Evolutionary conservation across 2,113 vertebrate genomes (phyloP), one percentile per base, ranked within the genome.

Genomic region (Cinclus mexicanus): DNA sequence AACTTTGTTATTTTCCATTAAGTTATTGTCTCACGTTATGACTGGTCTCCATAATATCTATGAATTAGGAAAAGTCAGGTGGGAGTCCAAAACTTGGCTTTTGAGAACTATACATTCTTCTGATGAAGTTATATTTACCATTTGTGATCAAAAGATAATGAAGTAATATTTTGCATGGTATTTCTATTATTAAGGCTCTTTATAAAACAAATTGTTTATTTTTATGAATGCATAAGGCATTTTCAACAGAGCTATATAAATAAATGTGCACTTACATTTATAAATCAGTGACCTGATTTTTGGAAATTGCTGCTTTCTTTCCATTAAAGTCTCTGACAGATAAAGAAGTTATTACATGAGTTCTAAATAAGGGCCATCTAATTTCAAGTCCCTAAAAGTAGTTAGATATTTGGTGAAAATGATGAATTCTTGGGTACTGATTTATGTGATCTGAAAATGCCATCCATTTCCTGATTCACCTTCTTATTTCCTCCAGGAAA

Each of bases 391-490:
- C 10, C 65, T 87, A 41, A 71, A 88, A 76, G 56, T 31, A 42
- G 83, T 15, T 46, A 42, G 26, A 22, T 61, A 17, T 41, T 83
- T 68, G 98, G 98, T 98, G 98, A 97, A 98, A 94, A 96, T 98
- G 98, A 98, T 98, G 98, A 98, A 61, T 94, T 91, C 52, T 94
- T 31, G 96, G 97, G 90, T 95, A 79, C 97, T 98, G 98, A 98
- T 97, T 97, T 89, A 93, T 97, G 75, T 98, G 98, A 98, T 83
- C 89, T 89, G 97, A 98, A 97, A 98, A 98, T 83, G 98, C 97
- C 98, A 98, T 98, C 98, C 98, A 98, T 98, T 98, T 98, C 97
- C 98, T 98, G 98, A 98, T 98, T 98, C 98, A 98, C 98, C 98
- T 89, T 94, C 41, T 81, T 81, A 52, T 93, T 60, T 84, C 53